These are phyloP conservation scores for Porites lutea DNA, from an alignment of 64 coral and sea anemone species.

Conservation along the genomic window DNA sequence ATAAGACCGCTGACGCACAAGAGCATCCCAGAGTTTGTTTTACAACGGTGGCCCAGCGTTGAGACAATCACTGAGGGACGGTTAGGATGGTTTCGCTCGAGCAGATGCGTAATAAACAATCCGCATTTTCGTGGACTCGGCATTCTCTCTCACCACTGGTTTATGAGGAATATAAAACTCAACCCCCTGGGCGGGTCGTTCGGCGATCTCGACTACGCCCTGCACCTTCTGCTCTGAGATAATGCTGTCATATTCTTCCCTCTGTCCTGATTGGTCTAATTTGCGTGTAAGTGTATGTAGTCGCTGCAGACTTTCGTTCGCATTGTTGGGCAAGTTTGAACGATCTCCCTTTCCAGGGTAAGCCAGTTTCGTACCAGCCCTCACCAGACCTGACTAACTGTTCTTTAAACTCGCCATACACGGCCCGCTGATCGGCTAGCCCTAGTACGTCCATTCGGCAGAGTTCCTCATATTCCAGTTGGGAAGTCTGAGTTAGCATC, in stretches of 20 bases:
- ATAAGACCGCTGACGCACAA: not conserved
- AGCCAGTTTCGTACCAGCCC: constrained; percentile 15
- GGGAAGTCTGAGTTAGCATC: not conserved
- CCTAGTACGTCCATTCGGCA: constrained; percentile 46
- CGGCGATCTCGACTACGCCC: not conserved
- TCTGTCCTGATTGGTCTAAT: not conserved
- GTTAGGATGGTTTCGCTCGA: not conserved
- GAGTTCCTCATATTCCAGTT: constrained; percentile 19
- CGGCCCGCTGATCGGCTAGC: not conserved
- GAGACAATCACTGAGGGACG: constrained; percentile 30
- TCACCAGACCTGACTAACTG: not conserved
- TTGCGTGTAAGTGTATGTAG: not conserved
- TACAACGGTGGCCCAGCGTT: not conserved
- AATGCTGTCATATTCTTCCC: constrained; percentile 9
- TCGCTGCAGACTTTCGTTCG: not conserved
- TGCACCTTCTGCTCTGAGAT: constrained; percentile 25
- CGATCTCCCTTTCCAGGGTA: constrained; percentile 19
- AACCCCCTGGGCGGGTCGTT: not conserved
- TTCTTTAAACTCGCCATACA: constrained; percentile 14
- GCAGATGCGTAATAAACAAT: not conserved
- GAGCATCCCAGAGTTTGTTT: constrained; percentile 15
- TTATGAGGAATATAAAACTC: not conserved
- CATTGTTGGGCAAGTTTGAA: not conserved
- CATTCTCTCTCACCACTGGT: not conserved
- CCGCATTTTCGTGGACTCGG: not conserved